A percentile compares a stretch with the other conserved stretches of the same genome.
These are phyloP conservation scores for Anagyrus pseudococci DNA, from an alignment of 2,888 invertebrate genomes.

Conservation along the genomic window DNA sequence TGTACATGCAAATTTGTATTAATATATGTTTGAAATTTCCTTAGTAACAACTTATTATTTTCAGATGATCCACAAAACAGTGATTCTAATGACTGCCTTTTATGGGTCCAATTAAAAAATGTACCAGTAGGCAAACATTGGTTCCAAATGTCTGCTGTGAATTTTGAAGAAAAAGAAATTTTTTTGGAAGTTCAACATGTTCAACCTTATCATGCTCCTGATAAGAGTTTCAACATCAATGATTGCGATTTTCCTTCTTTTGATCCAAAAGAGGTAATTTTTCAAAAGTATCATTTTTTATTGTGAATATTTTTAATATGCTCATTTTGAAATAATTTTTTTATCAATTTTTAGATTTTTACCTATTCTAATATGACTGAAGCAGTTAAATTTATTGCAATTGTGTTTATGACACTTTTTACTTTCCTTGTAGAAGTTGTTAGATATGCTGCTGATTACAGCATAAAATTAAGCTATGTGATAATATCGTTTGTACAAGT, in stretches of 20 bases:
- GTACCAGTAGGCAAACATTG: constrained; percentile 50
- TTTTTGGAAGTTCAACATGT: constrained; percentile 45
- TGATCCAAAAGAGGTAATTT: constrained; percentile 45
- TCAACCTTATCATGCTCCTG: constrained; percentile 40
- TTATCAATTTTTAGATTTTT: constrained; percentile 45
- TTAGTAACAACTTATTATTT: background rate
- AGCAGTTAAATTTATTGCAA: constrained; percentile 50
- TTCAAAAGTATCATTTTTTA: background rate
- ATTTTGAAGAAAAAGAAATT: constrained; percentile 42
- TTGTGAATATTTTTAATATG: background rate
- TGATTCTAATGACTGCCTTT: constrained; percentile 36
- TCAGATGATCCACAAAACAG: constrained; percentile 31
- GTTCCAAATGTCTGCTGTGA: constrained; percentile 49
- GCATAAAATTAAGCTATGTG: constrained; percentile 54
- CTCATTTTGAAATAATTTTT: constrained; percentile 2
- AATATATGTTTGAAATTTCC: background rate
- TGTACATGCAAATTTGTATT: background rate
- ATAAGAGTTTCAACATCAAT: constrained; percentile 31
- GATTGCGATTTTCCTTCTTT: constrained; percentile 39
- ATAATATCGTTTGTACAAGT: constrained; percentile 49
- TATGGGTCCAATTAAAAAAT: constrained; percentile 48
- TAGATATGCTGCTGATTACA: constrained; percentile 53
- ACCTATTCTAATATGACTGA: constrained; percentile 52
- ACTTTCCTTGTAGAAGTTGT: constrained; percentile 49
- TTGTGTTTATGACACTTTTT: constrained; percentile 50